These are phyloP conservation scores for Diorhabda sublineata DNA, from an alignment of 1,140 invertebrate genomes.

Conservation along the genomic window DNA sequence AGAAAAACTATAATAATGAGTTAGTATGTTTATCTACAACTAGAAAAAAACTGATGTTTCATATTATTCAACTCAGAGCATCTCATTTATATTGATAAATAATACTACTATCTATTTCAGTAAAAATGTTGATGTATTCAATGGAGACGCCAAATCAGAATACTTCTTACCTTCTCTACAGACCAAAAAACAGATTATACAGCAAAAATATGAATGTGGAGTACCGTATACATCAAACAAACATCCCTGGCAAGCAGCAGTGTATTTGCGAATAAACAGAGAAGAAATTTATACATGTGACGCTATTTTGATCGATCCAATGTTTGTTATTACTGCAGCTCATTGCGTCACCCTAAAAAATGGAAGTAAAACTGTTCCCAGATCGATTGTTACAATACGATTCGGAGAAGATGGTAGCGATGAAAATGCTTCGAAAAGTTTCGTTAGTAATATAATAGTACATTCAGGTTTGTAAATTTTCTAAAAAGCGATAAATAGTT, in stretches of 20 bases:
- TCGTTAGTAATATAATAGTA: too few relatives aligned
- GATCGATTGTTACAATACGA: neutral
- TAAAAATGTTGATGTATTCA: neutral
- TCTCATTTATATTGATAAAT: too few relatives aligned
- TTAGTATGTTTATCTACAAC: too few relatives aligned
- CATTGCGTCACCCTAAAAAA: conserved; percentile 7
- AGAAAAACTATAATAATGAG: too few relatives aligned
- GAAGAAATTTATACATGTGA: neutral
- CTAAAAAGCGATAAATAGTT: too few relatives aligned
- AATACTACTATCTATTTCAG: neutral
- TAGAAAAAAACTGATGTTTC: too few relatives aligned
- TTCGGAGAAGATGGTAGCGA: neutral
- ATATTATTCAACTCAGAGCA: too few relatives aligned
- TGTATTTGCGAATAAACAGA: neutral
- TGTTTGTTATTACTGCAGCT: neutral
- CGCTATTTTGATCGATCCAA: neutral
- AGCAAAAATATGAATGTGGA: neutral
- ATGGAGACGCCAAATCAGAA: neutral
- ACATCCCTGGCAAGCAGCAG: conserved; percentile 4
- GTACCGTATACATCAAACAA: neutral
- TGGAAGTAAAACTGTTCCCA: neutral
- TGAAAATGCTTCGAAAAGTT: neutral
- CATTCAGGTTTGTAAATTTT: too few relatives aligned
- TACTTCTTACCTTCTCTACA: neutral
- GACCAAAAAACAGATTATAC: neutral